Evolutionary conservation across 2,113 vertebrate genomes (phyloP), one percentile per base, ranked within the genome.

Genomic region (Oryzias melastigma): DNA sequence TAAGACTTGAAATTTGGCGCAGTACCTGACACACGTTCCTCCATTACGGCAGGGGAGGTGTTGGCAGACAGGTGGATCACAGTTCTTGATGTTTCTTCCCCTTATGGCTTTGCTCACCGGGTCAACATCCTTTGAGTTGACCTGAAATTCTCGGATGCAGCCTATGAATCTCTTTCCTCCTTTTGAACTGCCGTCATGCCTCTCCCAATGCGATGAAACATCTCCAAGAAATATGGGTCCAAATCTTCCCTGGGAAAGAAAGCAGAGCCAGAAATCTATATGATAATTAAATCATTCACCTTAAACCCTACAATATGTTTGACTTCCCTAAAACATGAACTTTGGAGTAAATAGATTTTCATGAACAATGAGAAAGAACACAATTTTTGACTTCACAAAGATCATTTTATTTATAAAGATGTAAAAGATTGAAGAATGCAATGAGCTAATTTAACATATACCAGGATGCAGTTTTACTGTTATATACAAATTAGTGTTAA

Each of bases 51-150:
- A 96, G 7, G 88, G 93, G 53, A 83, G 82, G 71, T 86, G 89
- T 57, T 91, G 89, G 82, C 92, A 95, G 66, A 90, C 68, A 0
- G 89, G 84, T 7, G 91, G 75, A 16, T 91, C 87, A 68, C 93
- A 95, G 83, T 93, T 95, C 41, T 92, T 84, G 83, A 93, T 79
- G 69, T 95, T 96, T 70, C 65, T 91, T 54, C 93, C 93, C 61
- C 20, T 77, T 47, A 87, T 65, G 1, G 92, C 91, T 51, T 94
- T 90, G 5, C 91, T 84, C 57, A 88, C 78, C 65, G 94, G 77
- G 82, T 87, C 85, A 45, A 95, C 54, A 73, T 94, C 92, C 65
- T 88, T 90, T 58, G 86, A 82, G 83, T 93, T 94, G 62, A 94
- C 77, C 85, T 91, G 93, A 78, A 96, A 89, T 73, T 94, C 91